phyloP scores from a whole-genome alignment of 2,797 vertebrate genomes.

The Oreochromis mossambicus region DNA sequence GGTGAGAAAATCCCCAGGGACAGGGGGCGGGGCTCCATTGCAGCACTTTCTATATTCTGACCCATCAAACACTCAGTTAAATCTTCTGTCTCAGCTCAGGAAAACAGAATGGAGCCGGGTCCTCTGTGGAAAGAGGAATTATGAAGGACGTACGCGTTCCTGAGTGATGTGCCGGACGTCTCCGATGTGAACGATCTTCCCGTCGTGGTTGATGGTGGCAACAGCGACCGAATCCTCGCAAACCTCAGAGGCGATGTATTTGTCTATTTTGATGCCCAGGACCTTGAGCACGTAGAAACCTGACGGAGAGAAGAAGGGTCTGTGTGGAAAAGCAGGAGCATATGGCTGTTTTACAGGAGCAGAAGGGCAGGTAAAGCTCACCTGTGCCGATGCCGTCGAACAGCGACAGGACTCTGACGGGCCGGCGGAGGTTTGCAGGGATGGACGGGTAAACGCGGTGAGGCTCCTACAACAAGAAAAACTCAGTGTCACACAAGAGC shows the following conservation, averaged over 20 bases:
- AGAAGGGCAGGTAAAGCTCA: conserved; percentile 10
- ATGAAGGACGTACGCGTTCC: conserved; percentile 74
- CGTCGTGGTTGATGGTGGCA: conserved; percentile 79
- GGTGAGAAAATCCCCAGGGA: neutral
- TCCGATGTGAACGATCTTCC: conserved; percentile 82
- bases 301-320: conserved; percentile 2
- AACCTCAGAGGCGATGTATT: conserved; percentile 88
- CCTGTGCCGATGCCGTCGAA: conserved; percentile 92
- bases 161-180: conserved; percentile 82
- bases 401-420: conserved; percentile 86
- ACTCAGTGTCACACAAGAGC: neutral
- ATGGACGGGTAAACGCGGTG: conserved; percentile 90
- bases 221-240: conserved; percentile 83
- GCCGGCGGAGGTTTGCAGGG: conserved; percentile 78
- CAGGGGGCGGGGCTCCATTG: neutral
- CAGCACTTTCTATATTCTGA: neutral
- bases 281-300: conserved; percentile 89
- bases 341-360: rapidly evolving
- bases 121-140: neutral
- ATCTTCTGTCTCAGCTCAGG: neutral
- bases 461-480: conserved; percentile 72
- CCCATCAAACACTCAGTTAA: neutral
- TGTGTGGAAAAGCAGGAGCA: neutral
- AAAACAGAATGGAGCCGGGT: neutral
- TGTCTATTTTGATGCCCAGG: conserved; percentile 88